These are phyloP conservation scores for Hemitrygon akajei DNA, from an alignment of 2,797 vertebrate species.

Conservation along the genomic window DNA sequence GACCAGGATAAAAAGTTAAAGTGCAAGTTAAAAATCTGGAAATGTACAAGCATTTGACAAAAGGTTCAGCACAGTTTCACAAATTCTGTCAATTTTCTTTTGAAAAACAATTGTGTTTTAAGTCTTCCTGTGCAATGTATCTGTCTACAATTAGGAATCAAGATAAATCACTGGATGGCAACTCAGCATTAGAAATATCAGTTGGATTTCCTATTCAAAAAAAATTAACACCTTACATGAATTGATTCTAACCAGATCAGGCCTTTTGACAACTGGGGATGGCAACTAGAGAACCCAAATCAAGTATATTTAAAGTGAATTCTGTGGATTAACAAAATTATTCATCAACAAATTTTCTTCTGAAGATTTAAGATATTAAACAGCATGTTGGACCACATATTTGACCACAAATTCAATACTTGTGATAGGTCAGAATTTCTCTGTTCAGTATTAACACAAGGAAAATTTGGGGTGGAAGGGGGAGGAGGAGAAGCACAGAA, in stretches of 20 bases:
- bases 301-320: not conserved
- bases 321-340: too few relatives aligned
- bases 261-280: not conserved
- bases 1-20: constrained; percentile 59
- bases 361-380: not conserved
- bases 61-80: constrained; percentile 64
- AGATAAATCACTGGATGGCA: constrained; percentile 68
- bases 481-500: not conserved
- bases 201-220: constrained; percentile 86
- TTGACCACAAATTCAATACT: not conserved
- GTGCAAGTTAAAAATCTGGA: constrained; percentile 56
- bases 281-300: not conserved
- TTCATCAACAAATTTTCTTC: not conserved
- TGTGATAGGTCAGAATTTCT: not conserved
- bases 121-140: constrained; percentile 96
- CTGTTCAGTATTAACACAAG: not conserved
- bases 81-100: constrained; percentile 59
- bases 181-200: constrained; percentile 93
- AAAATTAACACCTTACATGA: not conserved
- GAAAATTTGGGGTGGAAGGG: not conserved
- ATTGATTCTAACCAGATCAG: not conserved
- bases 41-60: constrained; percentile 49
- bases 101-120: constrained; percentile 48
- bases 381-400: not conserved
- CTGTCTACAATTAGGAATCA: constrained; percentile 75